These are phyloP conservation scores for Semnopithecus entellus DNA, from an alignment of 2,113 vertebrate genomes.

Conservation along the genomic window DNA sequence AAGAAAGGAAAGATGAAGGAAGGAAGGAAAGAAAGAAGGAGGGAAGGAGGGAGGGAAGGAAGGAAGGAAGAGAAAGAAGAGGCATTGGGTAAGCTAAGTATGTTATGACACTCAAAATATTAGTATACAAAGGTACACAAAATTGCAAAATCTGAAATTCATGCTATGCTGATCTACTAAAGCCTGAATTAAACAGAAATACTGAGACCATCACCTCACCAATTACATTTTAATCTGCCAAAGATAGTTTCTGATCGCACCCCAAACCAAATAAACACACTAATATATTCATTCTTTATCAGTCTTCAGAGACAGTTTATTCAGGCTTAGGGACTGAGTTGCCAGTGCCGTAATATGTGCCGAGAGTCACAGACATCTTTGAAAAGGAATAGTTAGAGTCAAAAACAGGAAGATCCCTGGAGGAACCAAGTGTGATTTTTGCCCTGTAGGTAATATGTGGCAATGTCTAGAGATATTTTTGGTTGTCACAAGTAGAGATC, in stretches of 20 bases:
- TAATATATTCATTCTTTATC: background rate
- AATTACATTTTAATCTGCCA: background rate
- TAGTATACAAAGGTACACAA: background rate
- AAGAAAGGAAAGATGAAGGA: no score
- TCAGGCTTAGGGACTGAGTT: background rate
- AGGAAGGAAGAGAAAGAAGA: background rate
- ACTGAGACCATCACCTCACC: background rate
- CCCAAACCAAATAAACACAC: background rate
- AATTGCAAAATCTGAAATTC: background rate
- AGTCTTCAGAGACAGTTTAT: background rate
- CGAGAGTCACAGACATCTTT: background rate
- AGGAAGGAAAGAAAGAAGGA: accelerated
- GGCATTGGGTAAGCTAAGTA: background rate
- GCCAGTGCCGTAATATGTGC: background rate
- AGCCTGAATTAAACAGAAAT: background rate
- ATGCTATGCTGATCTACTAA: background rate
- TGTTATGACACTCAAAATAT: background rate
- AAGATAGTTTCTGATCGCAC: background rate
- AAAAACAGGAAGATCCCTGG: background rate
- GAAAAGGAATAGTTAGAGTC: background rate
- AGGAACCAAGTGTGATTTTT: background rate
- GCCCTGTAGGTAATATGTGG: background rate
- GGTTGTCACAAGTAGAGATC: background rate
- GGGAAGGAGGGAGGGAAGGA: no score
- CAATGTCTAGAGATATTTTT: background rate